These are phyloP conservation scores for Stylophora pistillata DNA, from an alignment of 64 coral and sea anemone genomes.

Conservation along the genomic window DNA sequence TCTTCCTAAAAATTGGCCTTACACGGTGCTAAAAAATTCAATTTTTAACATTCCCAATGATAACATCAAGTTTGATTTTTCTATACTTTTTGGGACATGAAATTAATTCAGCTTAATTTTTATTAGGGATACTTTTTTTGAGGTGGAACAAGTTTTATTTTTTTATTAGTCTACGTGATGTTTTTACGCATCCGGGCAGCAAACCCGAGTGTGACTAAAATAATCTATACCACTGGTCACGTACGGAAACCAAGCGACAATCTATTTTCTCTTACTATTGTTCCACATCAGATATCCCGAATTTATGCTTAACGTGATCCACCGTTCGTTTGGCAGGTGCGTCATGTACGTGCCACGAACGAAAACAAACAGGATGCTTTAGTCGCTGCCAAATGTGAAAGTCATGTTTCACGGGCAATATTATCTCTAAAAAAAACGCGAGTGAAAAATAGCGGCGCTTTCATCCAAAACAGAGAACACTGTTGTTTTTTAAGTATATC, in stretches of 20 bases:
- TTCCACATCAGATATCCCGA: neutral
- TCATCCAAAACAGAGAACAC: neutral
- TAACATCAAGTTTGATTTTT: too few relatives aligned
- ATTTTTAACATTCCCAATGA: too few relatives aligned
- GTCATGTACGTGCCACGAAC: neutral
- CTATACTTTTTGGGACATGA: too few relatives aligned
- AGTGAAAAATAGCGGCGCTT: neutral
- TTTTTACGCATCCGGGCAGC: neutral
- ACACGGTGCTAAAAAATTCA: too few relatives aligned
- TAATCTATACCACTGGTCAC: neutral
- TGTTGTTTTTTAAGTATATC: too few relatives aligned
- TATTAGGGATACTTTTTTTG: too few relatives aligned
- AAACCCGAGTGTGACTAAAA: neutral
- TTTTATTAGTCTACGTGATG: neutral
- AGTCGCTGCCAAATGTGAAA: neutral
- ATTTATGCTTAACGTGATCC: neutral
- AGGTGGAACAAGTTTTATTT: neutral
- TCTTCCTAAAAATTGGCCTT: too few relatives aligned
- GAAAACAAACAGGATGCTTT: slow-evolving; percentile 17
- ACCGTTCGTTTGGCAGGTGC: neutral
- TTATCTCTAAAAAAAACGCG: neutral
- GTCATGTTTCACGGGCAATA: neutral
- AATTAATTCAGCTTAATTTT: too few relatives aligned
- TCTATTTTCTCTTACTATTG: neutral
- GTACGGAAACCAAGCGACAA: neutral